These are phyloP conservation scores for Apodemus speciosus DNA, from an alignment of 2,113 vertebrate species.

Conservation along the genomic window DNA sequence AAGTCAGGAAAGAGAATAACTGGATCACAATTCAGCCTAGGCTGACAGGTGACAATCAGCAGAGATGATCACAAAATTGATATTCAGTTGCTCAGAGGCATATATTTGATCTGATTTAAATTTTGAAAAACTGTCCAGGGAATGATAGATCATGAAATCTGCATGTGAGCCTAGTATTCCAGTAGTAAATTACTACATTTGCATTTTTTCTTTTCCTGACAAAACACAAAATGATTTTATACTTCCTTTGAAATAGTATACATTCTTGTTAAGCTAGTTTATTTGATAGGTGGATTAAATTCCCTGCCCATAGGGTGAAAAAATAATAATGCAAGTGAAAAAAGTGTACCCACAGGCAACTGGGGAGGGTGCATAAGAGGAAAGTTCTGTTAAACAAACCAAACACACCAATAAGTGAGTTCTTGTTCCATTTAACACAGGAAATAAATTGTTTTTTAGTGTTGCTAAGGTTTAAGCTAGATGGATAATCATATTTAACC, in stretches of 20 bases:
- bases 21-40: not conserved
- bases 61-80: not conserved
- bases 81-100: not conserved
- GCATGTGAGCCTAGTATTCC: not conserved
- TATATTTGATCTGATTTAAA: not conserved
- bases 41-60: not conserved
- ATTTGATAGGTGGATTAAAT: slow-evolving; percentile 8
- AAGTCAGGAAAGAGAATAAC: not conserved
- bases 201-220: slow-evolving; percentile 27
- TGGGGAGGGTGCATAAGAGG: not conserved
- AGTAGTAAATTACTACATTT: not conserved
- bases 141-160: slow-evolving; percentile 2
- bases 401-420: not conserved
- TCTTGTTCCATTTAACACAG: not conserved
- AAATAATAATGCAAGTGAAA: not conserved
- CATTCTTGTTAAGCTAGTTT: not conserved
- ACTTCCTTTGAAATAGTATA: slow-evolving; percentile 18
- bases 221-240: not conserved
- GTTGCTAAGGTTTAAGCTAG: not conserved
- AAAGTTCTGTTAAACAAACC: not conserved
- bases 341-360: not conserved
- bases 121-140: not conserved
- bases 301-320: not conserved
- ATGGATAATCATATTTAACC: not conserved
- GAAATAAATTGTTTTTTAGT: not conserved